These are phyloP conservation scores for Corythornis vintsioides DNA, from an alignment of 2,113 vertebrate species.

Conservation along the genomic window DNA sequence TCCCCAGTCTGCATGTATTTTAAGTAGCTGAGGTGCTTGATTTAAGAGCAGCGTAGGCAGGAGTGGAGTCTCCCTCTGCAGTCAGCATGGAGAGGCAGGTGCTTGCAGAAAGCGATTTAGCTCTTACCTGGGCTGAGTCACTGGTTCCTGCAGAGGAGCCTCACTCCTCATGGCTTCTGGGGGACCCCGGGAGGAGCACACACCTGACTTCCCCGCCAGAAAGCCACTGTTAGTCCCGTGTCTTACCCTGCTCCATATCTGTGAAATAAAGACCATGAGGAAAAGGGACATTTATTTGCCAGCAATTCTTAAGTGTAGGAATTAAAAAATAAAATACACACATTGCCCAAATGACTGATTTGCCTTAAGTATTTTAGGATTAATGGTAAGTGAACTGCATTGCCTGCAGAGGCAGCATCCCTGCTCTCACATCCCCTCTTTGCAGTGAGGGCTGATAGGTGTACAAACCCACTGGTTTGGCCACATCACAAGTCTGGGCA, in stretches of 20 bases:
- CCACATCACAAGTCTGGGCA: slow-evolving; percentile 1
- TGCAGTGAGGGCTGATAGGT: accelerated
- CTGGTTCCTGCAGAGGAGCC: neutral
- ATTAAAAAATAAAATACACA: neutral
- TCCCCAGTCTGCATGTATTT: neutral
- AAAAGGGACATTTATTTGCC: neutral
- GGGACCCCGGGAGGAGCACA: neutral
- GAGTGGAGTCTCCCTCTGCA: neutral
- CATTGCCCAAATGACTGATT: neutral
- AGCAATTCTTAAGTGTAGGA: neutral
- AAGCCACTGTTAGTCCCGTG: accelerated
- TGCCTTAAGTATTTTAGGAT: neutral
- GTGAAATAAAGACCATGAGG: neutral
- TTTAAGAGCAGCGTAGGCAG: neutral
- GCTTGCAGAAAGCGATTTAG: neutral
- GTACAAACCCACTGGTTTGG: neutral
- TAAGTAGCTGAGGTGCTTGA: neutral
- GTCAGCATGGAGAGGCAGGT: neutral
- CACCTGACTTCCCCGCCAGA: neutral
- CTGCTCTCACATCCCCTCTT: neutral
- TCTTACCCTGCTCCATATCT: neutral
- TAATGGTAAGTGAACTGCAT: neutral
- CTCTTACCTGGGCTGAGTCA: neutral
- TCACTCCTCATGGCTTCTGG: accelerated
- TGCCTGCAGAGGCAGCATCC: neutral